Conservation (phyloP, 1,140 invertebrate species). For the Drosophila prosaltans region DNA sequence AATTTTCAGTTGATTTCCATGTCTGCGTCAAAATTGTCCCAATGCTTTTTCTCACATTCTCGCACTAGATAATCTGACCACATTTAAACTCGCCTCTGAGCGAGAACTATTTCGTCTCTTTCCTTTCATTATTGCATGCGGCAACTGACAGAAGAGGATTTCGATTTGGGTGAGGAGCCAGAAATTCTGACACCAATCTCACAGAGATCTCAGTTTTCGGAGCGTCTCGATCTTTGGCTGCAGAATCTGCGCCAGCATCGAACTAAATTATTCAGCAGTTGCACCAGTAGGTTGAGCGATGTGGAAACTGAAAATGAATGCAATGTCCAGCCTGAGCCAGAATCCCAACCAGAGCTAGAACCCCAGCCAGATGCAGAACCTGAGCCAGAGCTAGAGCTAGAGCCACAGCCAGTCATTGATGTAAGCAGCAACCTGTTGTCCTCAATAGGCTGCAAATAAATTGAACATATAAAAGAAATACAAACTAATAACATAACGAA, state of each 20-base stretch:
- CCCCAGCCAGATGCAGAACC: background rate
- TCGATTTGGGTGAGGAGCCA: conserved; percentile 51
- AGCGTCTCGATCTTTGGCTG: conserved; percentile 70
- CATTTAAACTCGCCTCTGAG: conserved; percentile 13
- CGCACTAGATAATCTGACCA: conserved; percentile 31
- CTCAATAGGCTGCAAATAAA: conserved; percentile 55
- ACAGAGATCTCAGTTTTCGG: conserved; percentile 60
- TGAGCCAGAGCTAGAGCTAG: conserved; percentile 16
- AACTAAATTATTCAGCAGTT: conserved; percentile 66
- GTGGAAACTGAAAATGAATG: conserved; percentile 51
- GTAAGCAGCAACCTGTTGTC: conserved; percentile 52
- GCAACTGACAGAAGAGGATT: conserved; percentile 47
- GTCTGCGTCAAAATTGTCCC: conserved; percentile 34
- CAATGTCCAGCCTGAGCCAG: conserved; percentile 20
- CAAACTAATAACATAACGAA: too few species aligned
- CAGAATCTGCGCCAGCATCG: conserved; percentile 70
- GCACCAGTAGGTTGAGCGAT: conserved; percentile 70
- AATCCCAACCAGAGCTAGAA: background rate
- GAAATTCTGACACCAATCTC: conserved; percentile 55
- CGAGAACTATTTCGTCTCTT: conserved; percentile 26
- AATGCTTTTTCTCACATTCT: conserved; percentile 42
- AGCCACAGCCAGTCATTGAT: conserved; percentile 43
- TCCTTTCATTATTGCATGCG: conserved; percentile 60
- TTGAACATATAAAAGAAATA: conserved; percentile 29
- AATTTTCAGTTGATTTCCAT: conserved; percentile 58